Conservation (phyloP, 2,888 invertebrate species). For the Flexamia atlantica region DNA sequence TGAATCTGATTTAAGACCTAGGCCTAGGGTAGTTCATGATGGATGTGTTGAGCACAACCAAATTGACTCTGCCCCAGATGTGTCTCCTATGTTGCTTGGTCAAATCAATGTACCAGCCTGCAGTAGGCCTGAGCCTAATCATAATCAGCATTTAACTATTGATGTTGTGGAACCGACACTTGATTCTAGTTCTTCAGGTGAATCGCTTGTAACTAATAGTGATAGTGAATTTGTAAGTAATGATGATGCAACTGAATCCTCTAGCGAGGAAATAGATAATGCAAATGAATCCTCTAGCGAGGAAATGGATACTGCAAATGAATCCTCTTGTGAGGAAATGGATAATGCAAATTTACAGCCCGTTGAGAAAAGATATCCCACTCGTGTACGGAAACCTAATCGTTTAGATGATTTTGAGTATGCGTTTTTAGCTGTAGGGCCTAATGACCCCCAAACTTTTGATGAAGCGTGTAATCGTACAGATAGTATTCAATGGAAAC, state of each 20-base stretch:
- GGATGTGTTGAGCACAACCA: background rate
- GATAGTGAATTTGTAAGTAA: slow-evolving; percentile 9
- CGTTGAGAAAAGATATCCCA: background rate
- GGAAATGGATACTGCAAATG: too few relatives aligned
- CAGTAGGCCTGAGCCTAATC: background rate
- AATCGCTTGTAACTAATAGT: background rate
- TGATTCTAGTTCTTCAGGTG: background rate
- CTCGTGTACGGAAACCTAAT: background rate
- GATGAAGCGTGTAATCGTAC: background rate
- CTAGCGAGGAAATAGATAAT: background rate
- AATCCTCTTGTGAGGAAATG: too few relatives aligned
- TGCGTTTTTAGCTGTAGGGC: background rate
- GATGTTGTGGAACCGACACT: background rate
- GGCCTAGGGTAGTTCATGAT: too few relatives aligned
- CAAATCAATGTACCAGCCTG: background rate
- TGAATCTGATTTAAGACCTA: background rate
- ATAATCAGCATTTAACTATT: background rate
- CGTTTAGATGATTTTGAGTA: slow-evolving; percentile 6
- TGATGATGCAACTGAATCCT: slow-evolving; percentile 23
- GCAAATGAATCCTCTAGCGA: too few relatives aligned
- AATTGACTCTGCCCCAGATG: background rate
- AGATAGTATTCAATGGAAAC: background rate
- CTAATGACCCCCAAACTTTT: background rate
- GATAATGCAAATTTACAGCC: background rate
- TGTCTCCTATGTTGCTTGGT: background rate